phyloP scores from a whole-genome alignment of 2,113 vertebrate genomes.

The Halcyon senegalensis region DNA sequence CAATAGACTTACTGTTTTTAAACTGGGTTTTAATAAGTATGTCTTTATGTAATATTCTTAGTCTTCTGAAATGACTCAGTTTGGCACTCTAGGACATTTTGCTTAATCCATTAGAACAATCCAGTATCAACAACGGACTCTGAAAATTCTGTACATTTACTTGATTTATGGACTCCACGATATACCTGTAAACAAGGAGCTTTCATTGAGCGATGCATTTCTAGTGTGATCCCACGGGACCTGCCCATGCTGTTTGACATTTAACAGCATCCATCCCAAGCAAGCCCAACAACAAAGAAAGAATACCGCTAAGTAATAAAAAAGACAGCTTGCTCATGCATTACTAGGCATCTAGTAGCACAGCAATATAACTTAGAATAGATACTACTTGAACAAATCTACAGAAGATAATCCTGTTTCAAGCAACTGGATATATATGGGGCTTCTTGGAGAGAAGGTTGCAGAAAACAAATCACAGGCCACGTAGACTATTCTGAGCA shows the following conservation, averaged over 20 bases:
- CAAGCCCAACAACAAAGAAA: not conserved
- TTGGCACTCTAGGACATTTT: not conserved
- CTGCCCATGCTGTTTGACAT: not conserved
- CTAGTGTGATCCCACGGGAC: not conserved
- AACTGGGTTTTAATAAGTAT: not conserved
- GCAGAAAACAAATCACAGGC: not conserved
- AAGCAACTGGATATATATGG: not conserved
- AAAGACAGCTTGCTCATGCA: accelerated
- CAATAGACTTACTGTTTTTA: not conserved
- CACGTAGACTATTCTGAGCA: not conserved
- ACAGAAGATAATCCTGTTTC: not conserved
- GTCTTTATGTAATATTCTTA: not conserved
- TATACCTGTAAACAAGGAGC: not conserved
- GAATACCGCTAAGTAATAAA: not conserved
- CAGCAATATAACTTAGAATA: not conserved
- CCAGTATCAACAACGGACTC: not conserved
- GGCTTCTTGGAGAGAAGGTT: not conserved
- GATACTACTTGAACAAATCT: not conserved
- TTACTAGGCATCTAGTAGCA: not conserved
- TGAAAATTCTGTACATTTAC: not conserved
- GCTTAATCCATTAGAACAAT: not conserved
- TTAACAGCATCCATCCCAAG: not conserved
- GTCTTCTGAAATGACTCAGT: not conserved
- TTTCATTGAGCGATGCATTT: not conserved
- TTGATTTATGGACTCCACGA: not conserved